phyloP scores from a whole-genome alignment of 92 coral and sea anemone genomes.

The Anthopleura xanthogrammica region DNA sequence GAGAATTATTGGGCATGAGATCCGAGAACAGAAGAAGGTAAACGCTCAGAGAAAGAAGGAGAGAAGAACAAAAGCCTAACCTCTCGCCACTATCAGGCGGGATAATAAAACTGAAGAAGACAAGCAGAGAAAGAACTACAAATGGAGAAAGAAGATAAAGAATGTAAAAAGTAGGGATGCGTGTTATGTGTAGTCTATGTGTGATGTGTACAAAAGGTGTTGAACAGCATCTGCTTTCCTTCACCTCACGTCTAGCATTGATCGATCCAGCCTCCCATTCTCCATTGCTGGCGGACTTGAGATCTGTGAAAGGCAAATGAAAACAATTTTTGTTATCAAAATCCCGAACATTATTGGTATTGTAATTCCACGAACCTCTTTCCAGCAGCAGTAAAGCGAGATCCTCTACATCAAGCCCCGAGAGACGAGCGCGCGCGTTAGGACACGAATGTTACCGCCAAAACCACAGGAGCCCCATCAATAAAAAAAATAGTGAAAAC shows the following conservation, averaged over 20 bases:
- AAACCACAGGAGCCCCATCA: too few species aligned
- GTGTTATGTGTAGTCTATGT: constrained; percentile 9
- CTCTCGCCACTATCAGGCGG: constrained; percentile 77
- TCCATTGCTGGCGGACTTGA: not conserved
- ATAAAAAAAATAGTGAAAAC: too few species aligned
- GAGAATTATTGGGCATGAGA: constrained; percentile 60
- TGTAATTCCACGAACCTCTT: too few species aligned
- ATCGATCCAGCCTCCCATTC: not conserved
- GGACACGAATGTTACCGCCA: too few species aligned
- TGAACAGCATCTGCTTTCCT: not conserved
- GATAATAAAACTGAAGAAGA: constrained; percentile 69
- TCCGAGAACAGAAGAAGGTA: constrained; percentile 64
- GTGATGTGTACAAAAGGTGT: not conserved
- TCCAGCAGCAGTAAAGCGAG: not conserved
- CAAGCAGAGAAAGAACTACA: constrained; percentile 61
- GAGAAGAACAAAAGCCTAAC: constrained; percentile 61
- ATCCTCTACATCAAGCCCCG: not conserved
- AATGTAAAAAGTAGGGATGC: constrained; percentile 51
- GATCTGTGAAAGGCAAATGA: not conserved
- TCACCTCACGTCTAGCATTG: not conserved
- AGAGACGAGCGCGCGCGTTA: not conserved
- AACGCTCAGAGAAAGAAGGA: constrained; percentile 63
- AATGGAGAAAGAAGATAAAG: constrained; percentile 64
- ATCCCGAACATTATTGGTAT: too few species aligned
- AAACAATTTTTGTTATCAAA: not conserved